These are phyloP conservation scores for Temnothorax nylanderi DNA, from an alignment of 1,140 invertebrate genomes.

Conservation along the genomic window DNA sequence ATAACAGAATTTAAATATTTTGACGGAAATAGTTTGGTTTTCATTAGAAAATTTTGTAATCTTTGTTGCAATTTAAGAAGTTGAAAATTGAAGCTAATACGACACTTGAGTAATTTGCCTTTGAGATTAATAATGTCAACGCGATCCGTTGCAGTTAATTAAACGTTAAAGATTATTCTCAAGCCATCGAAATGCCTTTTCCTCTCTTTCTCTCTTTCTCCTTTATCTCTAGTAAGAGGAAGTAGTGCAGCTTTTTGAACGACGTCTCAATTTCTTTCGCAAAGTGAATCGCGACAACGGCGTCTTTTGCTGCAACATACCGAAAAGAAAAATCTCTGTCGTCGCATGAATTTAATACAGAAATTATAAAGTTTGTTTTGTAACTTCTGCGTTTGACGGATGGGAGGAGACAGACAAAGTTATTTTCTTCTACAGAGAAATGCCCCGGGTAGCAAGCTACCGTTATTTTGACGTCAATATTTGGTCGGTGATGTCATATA, in stretches of 20 bases:
- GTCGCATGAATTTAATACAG: neutral
- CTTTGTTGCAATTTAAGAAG: neutral
- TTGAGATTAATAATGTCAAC: neutral
- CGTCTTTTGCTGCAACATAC: neutral
- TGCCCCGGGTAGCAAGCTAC: too few species aligned
- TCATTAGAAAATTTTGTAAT: neutral
- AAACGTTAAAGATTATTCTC: neutral
- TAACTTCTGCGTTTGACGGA: neutral
- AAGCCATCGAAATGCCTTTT: neutral
- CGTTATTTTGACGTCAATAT: too few species aligned
- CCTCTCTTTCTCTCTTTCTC: neutral
- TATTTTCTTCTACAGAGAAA: neutral
- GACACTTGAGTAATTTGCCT: neutral
- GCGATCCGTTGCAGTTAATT: neutral
- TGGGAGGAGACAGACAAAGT: neutral
- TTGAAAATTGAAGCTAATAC: neutral
- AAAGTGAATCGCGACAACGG: neutral
- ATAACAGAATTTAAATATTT: neutral
- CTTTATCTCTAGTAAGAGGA: neutral
- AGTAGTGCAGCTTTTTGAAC: neutral
- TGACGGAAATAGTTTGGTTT: neutral
- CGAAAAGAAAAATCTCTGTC: neutral
- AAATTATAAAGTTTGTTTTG: neutral
- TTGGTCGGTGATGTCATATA: too few species aligned
- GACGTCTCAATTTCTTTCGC: constrained; percentile 12